Evolutionary conservation across 2,797 vertebrate species (phyloP).

Genomic region (Eospalax fontanierii): DNA sequence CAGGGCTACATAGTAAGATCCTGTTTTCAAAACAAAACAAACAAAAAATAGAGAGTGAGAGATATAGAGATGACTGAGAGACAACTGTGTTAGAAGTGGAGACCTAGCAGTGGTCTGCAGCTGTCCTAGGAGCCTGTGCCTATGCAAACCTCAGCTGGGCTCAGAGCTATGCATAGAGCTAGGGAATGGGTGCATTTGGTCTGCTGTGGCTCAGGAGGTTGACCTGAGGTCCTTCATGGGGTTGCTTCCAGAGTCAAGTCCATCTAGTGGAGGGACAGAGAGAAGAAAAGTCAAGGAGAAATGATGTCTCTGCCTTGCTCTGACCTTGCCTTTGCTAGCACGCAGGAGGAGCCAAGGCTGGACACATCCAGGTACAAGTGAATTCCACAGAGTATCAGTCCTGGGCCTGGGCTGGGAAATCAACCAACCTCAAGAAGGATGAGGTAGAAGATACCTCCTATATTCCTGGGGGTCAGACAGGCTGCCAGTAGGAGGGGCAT

Average conservation of each 20-base stretch:
- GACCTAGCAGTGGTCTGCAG: too few species aligned
- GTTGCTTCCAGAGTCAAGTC: neutral
- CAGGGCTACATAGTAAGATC: too few species aligned
- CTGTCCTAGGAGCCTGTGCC: neutral
- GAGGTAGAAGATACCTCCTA: too few species aligned
- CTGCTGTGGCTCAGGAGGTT: neutral
- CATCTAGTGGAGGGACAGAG: neutral
- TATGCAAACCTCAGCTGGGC: neutral
- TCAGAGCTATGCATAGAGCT: neutral
- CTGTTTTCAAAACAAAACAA: too few species aligned
- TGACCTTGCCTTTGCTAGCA: neutral
- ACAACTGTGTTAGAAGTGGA: too few species aligned
- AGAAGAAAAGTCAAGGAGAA: neutral
- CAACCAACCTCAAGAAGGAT: too few species aligned
- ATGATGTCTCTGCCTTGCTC: neutral
- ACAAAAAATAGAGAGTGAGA: neutral
- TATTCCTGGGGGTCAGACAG: too few species aligned
- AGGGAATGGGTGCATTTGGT: neutral
- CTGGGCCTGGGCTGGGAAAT: neutral
- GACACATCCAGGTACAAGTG: neutral
- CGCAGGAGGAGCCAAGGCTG: neutral
- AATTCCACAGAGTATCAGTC: neutral
- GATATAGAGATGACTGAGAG: neutral
- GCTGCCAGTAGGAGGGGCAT: too few species aligned
- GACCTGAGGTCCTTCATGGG: neutral